phyloP scores from a whole-genome alignment of 2,113 vertebrate species.

The Microtus richardsoni region DNA sequence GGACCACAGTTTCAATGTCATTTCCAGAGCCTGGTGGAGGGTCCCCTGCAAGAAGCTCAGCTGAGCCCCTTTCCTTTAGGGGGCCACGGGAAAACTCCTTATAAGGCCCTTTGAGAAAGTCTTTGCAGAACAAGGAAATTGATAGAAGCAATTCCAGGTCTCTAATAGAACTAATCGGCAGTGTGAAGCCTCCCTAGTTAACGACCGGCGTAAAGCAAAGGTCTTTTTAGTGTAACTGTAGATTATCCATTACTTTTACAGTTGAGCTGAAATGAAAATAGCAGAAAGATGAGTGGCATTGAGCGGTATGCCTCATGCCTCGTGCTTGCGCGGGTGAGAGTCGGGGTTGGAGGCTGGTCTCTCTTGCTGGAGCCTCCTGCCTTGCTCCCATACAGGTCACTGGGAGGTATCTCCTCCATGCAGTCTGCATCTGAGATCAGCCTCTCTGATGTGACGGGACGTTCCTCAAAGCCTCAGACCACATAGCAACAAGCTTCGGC shows the following conservation, averaged over 20 bases:
- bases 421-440: fast-evolving
- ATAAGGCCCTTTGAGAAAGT: constrained; percentile 27
- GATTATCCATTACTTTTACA: constrained; percentile 85
- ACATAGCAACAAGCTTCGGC: neutral
- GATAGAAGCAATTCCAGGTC: constrained; percentile 79
- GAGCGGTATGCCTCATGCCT: constrained; percentile 56
- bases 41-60: neutral
- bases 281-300: constrained; percentile 52
- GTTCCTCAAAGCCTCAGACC: neutral
- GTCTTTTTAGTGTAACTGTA: constrained; percentile 74
- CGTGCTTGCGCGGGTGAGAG: neutral
- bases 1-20: neutral
- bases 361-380: fast-evolving
- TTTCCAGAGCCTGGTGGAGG: neutral
- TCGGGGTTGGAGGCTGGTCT: fast-evolving
- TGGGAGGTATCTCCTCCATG: fast-evolving
- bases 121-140: constrained; percentile 78
- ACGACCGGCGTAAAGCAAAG: constrained; percentile 85
- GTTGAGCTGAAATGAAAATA: constrained; percentile 80
- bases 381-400: neutral
- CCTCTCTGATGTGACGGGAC: too few relatives aligned
- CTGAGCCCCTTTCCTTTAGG: neutral
- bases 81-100: neutral
- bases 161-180: constrained; percentile 81
- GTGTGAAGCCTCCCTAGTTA: constrained; percentile 83